A percentile compares a stretch with the other conserved stretches of the same genome.
These are phyloP conservation scores for Cranoglanis bouderius DNA, from an alignment of 2,113 vertebrate species.

Conservation along the genomic window DNA sequence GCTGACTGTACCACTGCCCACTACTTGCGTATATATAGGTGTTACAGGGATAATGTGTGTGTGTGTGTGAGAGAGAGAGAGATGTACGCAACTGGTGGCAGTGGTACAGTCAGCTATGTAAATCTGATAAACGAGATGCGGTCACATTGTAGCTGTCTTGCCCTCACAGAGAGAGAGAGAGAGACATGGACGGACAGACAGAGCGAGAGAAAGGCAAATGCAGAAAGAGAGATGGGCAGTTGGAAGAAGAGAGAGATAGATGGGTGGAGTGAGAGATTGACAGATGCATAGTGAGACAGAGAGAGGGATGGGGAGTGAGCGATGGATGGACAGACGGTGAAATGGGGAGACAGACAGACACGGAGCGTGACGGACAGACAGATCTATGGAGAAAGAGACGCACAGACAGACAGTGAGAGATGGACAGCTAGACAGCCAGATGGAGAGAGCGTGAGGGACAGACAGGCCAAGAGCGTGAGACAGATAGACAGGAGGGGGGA, in stretches of 20 bases:
- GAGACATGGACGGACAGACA: background rate
- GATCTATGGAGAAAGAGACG: background rate
- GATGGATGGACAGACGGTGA: background rate
- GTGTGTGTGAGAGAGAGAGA: too few relatives aligned
- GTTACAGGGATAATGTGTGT: too few relatives aligned
- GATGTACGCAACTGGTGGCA: too few relatives aligned
- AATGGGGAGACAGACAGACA: background rate
- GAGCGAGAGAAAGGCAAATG: background rate
- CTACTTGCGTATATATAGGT: too few relatives aligned
- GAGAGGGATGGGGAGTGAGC: background rate
- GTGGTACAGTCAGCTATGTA: conserved; percentile 30
- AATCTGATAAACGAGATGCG: conserved; percentile 41
- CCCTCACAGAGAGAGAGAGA: background rate
- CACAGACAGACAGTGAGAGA: too few relatives aligned
- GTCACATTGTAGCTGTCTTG: conserved; percentile 33
- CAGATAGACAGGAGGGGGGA: background rate
- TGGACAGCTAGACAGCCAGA: too few relatives aligned
- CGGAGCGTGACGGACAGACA: background rate
- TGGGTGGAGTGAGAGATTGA: background rate
- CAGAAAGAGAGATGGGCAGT: background rate
- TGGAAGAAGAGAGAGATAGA: background rate
- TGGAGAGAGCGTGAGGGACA: background rate
- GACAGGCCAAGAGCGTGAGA: background rate
- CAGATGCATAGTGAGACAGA: background rate
- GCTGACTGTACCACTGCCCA: conserved; percentile 31